Evolutionary conservation across 2,888 invertebrate genomes (phyloP).

Genomic region (Aleiodes alternator): DNA sequence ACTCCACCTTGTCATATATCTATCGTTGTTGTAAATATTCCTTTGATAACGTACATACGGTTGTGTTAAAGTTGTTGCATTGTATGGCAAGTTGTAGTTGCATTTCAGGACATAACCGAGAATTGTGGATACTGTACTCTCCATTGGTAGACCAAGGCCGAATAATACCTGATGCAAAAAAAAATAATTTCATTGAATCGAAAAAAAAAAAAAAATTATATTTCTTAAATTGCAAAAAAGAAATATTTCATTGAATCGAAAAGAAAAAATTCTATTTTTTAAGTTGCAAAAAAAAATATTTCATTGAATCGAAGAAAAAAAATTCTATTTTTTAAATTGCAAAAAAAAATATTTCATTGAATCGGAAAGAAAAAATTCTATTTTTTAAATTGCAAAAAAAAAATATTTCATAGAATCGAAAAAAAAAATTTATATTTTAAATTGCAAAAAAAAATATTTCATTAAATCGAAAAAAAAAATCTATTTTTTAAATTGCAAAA

Average conservation of each 20-base stretch:
- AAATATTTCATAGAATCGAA: conserved; percentile 30
- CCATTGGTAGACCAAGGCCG: conserved; percentile 82
- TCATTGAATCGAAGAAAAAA: conserved; percentile 26
- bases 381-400: conserved; percentile 34
- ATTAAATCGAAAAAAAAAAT: conserved; percentile 28
- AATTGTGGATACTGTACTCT: conserved; percentile 80
- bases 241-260: conserved; percentile 2
- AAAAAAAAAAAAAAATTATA: conserved; percentile 35
- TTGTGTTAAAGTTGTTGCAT: conserved; percentile 79
- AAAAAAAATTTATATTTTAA: conserved; percentile 23
- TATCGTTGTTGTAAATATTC: conserved; percentile 39
- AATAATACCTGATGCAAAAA: conserved; percentile 78
- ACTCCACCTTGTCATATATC: conserved; percentile 76
- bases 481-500: conserved; percentile 18
- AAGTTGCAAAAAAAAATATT: conserved; percentile 41
- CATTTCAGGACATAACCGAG: conserved; percentile 82
- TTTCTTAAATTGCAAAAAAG: background rate
- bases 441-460: conserved; percentile 43
- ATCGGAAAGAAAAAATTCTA: conserved; percentile 33
- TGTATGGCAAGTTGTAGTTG: conserved; percentile 82
- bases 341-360: conserved; percentile 41
- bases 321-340: background rate
- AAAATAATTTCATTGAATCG: conserved; percentile 37
- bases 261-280: conserved; percentile 25
- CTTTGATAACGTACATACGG: conserved; percentile 64